These are phyloP conservation scores for Protobothrops mucrosquamatus DNA, from an alignment of 2,113 vertebrate species.

Conservation along the genomic window DNA sequence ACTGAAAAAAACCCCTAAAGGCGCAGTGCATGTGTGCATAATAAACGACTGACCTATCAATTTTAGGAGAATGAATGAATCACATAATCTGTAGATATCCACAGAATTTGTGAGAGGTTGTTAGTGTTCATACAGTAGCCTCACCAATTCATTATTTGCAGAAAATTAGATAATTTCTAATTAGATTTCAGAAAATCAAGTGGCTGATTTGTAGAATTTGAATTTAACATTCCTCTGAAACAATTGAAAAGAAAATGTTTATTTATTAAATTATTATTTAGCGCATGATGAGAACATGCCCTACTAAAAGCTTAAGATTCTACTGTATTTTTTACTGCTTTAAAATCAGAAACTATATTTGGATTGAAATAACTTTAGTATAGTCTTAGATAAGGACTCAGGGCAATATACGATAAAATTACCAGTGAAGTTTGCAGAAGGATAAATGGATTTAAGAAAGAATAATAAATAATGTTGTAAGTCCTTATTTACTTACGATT, in stretches of 20 bases:
- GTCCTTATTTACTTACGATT: not conserved
- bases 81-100: not conserved
- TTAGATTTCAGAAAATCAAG: not conserved
- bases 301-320: not conserved
- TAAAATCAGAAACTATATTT: not conserved
- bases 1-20: constrained; percentile 16
- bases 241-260: not conserved
- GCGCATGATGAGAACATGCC: not conserved
- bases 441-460: not conserved
- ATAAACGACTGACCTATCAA: not conserved
- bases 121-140: not conserved
- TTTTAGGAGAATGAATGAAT: not conserved
- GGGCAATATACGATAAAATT: not conserved
- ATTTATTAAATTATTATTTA: not conserved
- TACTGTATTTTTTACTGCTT: not conserved
- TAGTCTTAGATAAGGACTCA: not conserved
- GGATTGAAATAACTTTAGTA: not conserved
- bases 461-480: not conserved
- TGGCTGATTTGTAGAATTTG: constrained; percentile 4
- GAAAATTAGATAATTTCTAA: not conserved
- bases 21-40: not conserved
- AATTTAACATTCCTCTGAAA: not conserved
- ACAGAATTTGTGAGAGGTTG: not conserved
- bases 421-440: not conserved
- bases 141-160: not conserved